A percentile compares a stretch with the other conserved stretches of the same genome.
Conservation (phyloP, 2,797 vertebrate species). For the Ctenosaura bakeri region DNA sequence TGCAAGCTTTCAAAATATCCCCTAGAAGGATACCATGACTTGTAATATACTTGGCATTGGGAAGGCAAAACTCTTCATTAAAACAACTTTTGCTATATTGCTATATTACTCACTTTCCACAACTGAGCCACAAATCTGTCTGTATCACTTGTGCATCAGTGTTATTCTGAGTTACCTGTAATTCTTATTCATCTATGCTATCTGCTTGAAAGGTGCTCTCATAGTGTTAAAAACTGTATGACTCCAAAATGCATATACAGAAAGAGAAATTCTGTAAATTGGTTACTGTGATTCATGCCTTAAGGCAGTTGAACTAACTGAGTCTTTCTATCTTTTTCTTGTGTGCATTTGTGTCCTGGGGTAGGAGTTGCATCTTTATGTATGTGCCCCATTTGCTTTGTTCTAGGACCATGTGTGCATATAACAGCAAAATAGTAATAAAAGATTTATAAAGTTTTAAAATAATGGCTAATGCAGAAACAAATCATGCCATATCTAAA, state of each 20-base stretch:
- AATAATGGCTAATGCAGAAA: too few relatives aligned
- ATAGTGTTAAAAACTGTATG: not conserved
- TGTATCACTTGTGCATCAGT: not conserved
- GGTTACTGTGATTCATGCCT: not conserved
- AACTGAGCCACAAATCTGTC: not conserved
- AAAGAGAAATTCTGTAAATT: not conserved
- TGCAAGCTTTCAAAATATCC: not conserved
- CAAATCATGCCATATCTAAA: too few relatives aligned
- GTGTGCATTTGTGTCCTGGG: too few relatives aligned
- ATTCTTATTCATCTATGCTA: not conserved
- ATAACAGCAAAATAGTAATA: too few relatives aligned
- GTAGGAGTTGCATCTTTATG: too few relatives aligned
- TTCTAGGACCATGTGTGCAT: too few relatives aligned
- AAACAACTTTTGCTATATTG: not conserved
- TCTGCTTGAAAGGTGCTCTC: not conserved
- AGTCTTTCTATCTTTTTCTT: not conserved
- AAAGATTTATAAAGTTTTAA: too few relatives aligned
- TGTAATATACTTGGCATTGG: not conserved
- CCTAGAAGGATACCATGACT: not conserved
- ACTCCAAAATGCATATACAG: not conserved
- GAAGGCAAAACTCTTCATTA: not conserved
- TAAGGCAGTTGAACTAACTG: not conserved
- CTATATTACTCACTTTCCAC: not conserved
- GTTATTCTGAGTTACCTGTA: not conserved
- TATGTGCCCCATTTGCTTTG: too few relatives aligned